Conservation (phyloP, 2,888 invertebrate genomes). For the Dione juno region DNA sequence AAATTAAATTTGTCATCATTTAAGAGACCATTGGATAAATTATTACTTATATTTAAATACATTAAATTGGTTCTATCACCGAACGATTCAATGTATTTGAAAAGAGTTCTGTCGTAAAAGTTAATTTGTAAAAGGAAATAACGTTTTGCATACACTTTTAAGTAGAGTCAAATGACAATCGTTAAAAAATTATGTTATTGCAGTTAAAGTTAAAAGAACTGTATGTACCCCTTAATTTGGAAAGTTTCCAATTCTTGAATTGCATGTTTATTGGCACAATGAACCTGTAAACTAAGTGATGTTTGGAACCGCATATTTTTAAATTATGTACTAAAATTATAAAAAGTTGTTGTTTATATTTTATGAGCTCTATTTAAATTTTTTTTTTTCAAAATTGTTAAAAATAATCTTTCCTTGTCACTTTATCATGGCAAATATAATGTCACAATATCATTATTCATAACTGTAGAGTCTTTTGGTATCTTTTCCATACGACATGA, state of each 20-base stretch:
- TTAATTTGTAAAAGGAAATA: no score
- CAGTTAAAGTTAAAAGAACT: conserved; percentile 12
- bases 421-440: no score
- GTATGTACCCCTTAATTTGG: conserved; percentile 45
- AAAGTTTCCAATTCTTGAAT: conserved; percentile 48
- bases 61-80: no score
- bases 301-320: conserved; percentile 22
- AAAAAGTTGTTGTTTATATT: background rate
- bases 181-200: conserved; percentile 18
- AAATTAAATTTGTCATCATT: no score
- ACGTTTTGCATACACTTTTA: background rate
- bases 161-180: background rate
- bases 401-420: no score
- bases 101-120: no score
- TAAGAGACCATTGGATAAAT: no score
- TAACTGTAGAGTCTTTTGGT: no score
- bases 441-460: no score
- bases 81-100: no score
- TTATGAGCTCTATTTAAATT: background rate
- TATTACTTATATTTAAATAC: no score
- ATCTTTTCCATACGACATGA: no score
- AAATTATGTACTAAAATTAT: conserved; percentile 4
- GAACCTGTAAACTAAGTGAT: conserved; percentile 47
- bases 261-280: conserved; percentile 48
- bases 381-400: background rate